Percentiles rank a stretch among this genome's conserved stretches.
These are phyloP conservation scores for Nycticryphes semicollaris DNA, from an alignment of 2,113 vertebrate species.

Conservation along the genomic window DNA sequence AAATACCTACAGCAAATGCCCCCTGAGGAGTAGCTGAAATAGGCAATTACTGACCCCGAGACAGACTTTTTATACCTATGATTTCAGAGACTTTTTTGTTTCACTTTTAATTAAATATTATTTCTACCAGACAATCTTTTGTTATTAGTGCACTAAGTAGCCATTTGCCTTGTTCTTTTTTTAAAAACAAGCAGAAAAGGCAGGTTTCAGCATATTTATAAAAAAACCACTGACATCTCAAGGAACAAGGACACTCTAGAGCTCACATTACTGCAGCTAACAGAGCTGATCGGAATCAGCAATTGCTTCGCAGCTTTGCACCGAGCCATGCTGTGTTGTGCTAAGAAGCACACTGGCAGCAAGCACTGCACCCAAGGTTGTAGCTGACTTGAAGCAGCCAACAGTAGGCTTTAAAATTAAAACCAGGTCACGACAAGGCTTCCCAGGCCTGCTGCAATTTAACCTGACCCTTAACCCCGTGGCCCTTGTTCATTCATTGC, in stretches of 20 bases:
- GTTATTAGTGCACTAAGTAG: neutral
- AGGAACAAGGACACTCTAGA: neutral
- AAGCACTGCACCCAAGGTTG: neutral
- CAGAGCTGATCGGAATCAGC: neutral
- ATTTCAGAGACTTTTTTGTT: neutral
- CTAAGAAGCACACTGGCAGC: accelerated
- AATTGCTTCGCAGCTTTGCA: neutral
- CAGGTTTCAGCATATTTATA: neutral
- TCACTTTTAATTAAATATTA: neutral
- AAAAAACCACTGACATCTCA: neutral
- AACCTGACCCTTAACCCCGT: neutral
- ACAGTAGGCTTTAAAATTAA: constrained; percentile 4
- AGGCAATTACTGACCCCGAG: neutral
- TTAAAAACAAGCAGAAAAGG: neutral
- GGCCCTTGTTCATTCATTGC: constrained; percentile 19
- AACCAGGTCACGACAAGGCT: constrained; percentile 16
- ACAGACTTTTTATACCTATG: neutral
- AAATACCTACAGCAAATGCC: neutral
- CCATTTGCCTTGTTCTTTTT: neutral
- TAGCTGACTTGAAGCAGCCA: neutral
- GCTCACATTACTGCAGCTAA: neutral
- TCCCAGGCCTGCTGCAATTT: neutral
- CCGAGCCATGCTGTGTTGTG: neutral
- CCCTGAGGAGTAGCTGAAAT: neutral
- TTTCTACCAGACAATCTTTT: neutral